Base-by-base conservation (phyloP, 2,113 vertebrate species). In the Tautogolabrus adspersus region DNA sequence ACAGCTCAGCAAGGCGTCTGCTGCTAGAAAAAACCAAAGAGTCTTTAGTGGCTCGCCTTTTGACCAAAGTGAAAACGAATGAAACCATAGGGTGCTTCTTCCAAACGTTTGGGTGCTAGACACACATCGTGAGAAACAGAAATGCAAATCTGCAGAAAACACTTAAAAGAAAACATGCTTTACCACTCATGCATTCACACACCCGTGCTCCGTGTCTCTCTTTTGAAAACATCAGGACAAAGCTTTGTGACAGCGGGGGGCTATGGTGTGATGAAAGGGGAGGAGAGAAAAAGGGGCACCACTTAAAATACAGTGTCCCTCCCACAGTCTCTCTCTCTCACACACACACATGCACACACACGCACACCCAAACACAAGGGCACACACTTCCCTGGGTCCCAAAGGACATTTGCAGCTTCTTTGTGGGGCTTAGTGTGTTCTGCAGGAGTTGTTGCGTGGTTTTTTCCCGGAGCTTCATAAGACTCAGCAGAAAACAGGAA, bases 191-290 rank as follows among this genome's bases (percentile, higher is more conserved):
- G 12, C 60, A 13, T 38, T 5, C 56, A 7, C 34, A 38, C 38
- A 21, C 23, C 8, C 37, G 23, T 1, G 1, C 55, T 56, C 16
- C 22, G 23, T 56, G 30, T 37, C 44, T 21, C 30, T 30, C 10
- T 65, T 34, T 70, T n/a, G 21, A 86, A 85, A 69, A 87, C 79
- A 80, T 74, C 66, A 85, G 84, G 68, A 87, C 85, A 91, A 88
- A 76, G 77, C 65, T 1, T 76, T 46, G 8, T 67, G 79, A 10
- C 82, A 87, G 82, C 46, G 46, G 76, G 87, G 79, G 81, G 69
- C 65, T 81, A 83, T 83, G 85, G 52, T 87, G 82, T 72, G 81
- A 83, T 82, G 73, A 85, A 83, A 83, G 83, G 82, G 91, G 91
- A 72, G 91, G 88, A 89, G 85, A 79, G 76, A 81, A 84, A 79